Percentiles rank a stretch among this genome's conserved stretches.
Evolutionary conservation across 1,140 invertebrate species (phyloP).

Genomic region (Drosophila murphyi): DNA sequence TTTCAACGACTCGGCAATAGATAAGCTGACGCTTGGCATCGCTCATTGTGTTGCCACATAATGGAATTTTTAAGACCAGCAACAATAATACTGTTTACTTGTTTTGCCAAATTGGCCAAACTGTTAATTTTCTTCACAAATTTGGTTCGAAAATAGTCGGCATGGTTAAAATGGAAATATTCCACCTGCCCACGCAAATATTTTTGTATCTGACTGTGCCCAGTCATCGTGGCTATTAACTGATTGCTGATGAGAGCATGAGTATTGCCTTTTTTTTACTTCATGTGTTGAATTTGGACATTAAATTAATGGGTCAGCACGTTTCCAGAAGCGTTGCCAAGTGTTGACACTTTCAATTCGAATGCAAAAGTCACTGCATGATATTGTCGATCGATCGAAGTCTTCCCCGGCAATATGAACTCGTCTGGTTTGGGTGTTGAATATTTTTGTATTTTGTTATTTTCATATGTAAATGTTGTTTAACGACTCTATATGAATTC

Average conservation of each 20-base stretch:
- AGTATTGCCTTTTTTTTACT: slow-evolving; percentile 21
- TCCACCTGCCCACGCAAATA: slow-evolving; percentile 70
- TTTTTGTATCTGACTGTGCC: slow-evolving; percentile 38
- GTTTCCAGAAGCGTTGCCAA: slow-evolving; percentile 49
- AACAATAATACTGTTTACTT: slow-evolving; percentile 49
- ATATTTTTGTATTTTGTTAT: slow-evolving; percentile 65
- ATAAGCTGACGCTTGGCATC: neutral
- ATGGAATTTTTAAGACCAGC: slow-evolving; percentile 46
- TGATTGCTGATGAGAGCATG: slow-evolving; percentile 51
- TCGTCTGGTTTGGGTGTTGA: slow-evolving; percentile 53
- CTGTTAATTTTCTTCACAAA: slow-evolving; percentile 76
- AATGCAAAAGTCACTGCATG: slow-evolving; percentile 47
- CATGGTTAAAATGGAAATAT: slow-evolving; percentile 40
- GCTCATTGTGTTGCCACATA: slow-evolving; percentile 28
- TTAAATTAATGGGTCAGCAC: slow-evolving; percentile 66
- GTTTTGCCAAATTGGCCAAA: slow-evolving; percentile 44
- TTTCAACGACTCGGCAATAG: neutral
- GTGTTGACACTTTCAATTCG: slow-evolving; percentile 81
- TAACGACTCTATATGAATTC: slow-evolving; percentile 81
- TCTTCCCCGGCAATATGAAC: slow-evolving; percentile 5
- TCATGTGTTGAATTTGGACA: slow-evolving; percentile 30
- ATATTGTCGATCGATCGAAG: slow-evolving; percentile 26
- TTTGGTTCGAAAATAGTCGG: slow-evolving; percentile 61
- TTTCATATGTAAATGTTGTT: slow-evolving; percentile 80
- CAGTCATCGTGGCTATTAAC: slow-evolving; percentile 72